These are phyloP conservation scores for Toxotes chatareus DNA, from an alignment of 2,113 vertebrate genomes.

Conservation along the genomic window DNA sequence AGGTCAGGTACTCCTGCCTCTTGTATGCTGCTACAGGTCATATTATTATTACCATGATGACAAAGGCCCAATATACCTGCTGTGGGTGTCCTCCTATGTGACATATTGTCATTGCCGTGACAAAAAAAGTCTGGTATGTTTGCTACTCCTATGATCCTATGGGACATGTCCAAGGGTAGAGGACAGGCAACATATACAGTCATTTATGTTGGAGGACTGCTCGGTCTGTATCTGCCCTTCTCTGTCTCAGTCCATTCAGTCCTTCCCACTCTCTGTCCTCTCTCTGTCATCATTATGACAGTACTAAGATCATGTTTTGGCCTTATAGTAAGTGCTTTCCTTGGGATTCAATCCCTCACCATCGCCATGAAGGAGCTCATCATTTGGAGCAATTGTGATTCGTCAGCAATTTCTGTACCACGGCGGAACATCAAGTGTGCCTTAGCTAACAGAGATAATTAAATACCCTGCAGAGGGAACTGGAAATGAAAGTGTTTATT, in stretches of 20 bases:
- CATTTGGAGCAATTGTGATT: slow-evolving; percentile 43
- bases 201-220: background rate
- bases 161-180: no score
- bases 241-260: background rate
- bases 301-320: background rate
- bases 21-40: background rate
- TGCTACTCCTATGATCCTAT: no score
- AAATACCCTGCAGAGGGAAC: slow-evolving; percentile 59
- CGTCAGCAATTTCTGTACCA: slow-evolving; percentile 56
- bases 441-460: slow-evolving; percentile 64
- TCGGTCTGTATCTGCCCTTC: no score
- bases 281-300: background rate
- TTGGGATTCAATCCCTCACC: slow-evolving; percentile 30
- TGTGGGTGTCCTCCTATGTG: no score
- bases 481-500: slow-evolving; percentile 33
- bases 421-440: slow-evolving; percentile 37
- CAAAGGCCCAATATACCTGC: background rate
- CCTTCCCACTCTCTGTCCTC: background rate
- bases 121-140: no score
- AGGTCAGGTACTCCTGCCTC: background rate
- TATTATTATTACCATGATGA: background rate
- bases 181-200: no score
- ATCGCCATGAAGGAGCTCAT: slow-evolving; percentile 38
- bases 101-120: no score
- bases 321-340: slow-evolving; percentile 25